Evolutionary conservation across 2,113 vertebrate genomes (phyloP).

Genomic region (Lynx canadensis): DNA sequence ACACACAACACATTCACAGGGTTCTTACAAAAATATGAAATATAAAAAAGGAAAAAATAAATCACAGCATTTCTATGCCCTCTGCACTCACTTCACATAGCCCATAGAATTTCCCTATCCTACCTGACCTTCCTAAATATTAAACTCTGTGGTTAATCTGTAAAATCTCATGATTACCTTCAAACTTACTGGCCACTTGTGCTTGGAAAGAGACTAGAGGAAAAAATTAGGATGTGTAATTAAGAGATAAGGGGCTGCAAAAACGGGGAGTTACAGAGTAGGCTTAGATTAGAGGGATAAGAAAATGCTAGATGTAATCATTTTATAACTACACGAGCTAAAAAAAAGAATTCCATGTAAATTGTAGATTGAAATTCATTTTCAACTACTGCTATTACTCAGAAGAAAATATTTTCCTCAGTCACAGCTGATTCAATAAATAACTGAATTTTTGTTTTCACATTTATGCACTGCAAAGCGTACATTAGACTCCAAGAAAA

Average conservation of each 20-base stretch:
- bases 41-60: not conserved
- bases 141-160: not conserved
- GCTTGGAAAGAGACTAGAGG: not conserved
- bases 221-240: not conserved
- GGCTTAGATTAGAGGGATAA: not conserved
- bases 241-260: not conserved
- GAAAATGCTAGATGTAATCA: not conserved
- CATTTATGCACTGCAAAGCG: not conserved
- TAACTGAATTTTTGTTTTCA: not conserved
- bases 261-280: not conserved
- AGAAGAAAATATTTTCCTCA: not conserved
- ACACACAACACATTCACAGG: not conserved
- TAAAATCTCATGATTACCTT: not conserved
- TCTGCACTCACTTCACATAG: not conserved
- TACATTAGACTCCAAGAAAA: not conserved
- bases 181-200: not conserved
- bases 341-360: not conserved
- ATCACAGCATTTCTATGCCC: not conserved
- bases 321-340: not conserved
- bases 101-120: not conserved
- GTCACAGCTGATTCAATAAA: not conserved
- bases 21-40: constrained; percentile 13
- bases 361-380: not conserved
- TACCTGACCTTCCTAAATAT: not conserved
- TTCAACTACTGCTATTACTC: not conserved